Evolutionary conservation across 2,888 invertebrate genomes (phyloP).

Genomic region (Eulithis testata): DNA sequence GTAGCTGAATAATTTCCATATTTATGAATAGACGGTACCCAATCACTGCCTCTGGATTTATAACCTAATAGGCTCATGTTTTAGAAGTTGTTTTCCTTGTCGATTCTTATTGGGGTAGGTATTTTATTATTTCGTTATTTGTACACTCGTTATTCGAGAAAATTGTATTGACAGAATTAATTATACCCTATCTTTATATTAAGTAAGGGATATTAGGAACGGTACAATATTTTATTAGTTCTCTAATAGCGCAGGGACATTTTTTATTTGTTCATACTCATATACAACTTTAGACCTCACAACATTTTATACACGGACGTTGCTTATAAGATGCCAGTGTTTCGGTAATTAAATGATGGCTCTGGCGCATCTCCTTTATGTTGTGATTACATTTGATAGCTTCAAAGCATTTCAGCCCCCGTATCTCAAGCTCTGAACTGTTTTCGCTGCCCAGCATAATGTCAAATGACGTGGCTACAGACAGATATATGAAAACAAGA

Average conservation of each 20-base stretch:
- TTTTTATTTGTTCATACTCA: no score
- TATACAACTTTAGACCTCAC: no score
- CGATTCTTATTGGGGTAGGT: slow-evolving; percentile 9
- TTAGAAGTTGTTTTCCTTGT: slow-evolving; percentile 33
- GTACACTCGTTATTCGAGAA: slow-evolving; percentile 12
- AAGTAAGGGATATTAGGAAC: background rate
- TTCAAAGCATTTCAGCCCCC: slow-evolving; percentile 2
- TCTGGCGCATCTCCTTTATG: no score
- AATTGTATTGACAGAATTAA: slow-evolving; percentile 1
- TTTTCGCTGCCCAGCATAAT: no score
- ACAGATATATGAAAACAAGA: no score
- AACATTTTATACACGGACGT: no score
- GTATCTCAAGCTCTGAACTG: no score
- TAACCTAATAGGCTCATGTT: slow-evolving; percentile 25
- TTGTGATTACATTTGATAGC: background rate
- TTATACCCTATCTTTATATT: background rate
- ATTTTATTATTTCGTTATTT: slow-evolving; percentile 20
- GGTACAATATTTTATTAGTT: no score
- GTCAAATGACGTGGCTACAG: no score
- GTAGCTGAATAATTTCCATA: slow-evolving; percentile 37
- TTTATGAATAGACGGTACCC: slow-evolving; percentile 39
- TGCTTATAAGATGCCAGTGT: no score
- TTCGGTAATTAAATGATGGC: no score
- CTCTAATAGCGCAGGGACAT: no score
- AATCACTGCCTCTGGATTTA: slow-evolving; percentile 37